Evolutionary conservation across 1,140 invertebrate genomes (phyloP), one percentile per base, ranked within the genome.

Genomic region (Rhysida immarginata): DNA sequence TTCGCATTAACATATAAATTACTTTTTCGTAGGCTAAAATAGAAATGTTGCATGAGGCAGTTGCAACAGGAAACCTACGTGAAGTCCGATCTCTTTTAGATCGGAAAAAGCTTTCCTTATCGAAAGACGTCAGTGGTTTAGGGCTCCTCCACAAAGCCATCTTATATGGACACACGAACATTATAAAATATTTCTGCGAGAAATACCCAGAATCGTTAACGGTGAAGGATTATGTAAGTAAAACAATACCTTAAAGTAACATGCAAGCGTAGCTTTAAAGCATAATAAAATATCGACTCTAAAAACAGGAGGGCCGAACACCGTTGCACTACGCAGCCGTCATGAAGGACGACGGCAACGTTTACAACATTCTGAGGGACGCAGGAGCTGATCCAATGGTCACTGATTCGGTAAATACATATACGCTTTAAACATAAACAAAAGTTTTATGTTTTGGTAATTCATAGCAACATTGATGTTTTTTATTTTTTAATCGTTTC

Each of bases 91-190:
- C 72, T n/a, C 65, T 81, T 8, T 61, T 83, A 18, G 74, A 78
- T 41, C 71, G 79, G 57, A 78, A 77, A 61, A 78, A 77, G 61
- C 71, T 84, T 54, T 78, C 80, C 0, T 66, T 79, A 49, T 81
- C 83, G 21, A 80, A 81, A 62, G 85, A 89, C 68, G 73, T 77
- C 24, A 73, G 78, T n/a, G 85, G 86, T 2, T 77, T 80, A 26
- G 81, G 83, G 5, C 68, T 89, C 26, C 65, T 88, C 29, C 84
- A 90, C 69, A 85, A 90, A 68, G 82, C 84, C 0, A 78, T 90
- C 8, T 81, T 81, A 59, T 79, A 86, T 66, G 82, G 82, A 64
- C 79, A 82, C 62, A 77, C 71, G 53, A 78, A 84, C 42, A 81
- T 89, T 41, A 75, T 83, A 2, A 74, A 80, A 54, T 91, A 80